A percentile compares a stretch with the other conserved stretches of the same genome.
phyloP scores from a whole-genome alignment of 2,113 vertebrate species.

The Serilophus lunatus region DNA sequence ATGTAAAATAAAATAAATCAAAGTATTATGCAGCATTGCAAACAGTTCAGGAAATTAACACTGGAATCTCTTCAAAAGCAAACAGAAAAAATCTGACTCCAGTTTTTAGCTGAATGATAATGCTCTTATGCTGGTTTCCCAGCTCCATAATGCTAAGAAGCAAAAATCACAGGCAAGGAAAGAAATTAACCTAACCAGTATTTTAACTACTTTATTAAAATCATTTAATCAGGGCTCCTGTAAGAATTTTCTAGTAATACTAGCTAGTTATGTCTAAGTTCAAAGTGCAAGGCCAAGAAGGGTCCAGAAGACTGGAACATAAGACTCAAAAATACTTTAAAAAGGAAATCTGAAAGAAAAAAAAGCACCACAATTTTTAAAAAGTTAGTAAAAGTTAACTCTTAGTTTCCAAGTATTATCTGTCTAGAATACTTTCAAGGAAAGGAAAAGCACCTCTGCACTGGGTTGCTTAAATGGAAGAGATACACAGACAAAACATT shows the following conservation, averaged over 20 bases:
- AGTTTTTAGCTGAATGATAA: not conserved
- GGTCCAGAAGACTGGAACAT: not conserved
- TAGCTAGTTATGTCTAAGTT: not conserved
- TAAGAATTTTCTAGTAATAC: not conserved
- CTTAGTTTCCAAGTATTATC: not conserved
- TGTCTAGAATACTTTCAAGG: not conserved
- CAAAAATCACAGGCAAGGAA: not conserved
- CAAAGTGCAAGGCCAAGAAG: not conserved
- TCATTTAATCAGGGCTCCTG: not conserved
- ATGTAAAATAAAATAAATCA: constrained; percentile 4
- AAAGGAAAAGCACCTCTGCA: not conserved
- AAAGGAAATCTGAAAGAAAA: not conserved
- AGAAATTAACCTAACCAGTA: not conserved
- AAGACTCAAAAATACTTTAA: not conserved
- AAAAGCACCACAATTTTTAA: not conserved
- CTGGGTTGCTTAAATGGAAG: not conserved
- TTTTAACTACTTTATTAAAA: not conserved
- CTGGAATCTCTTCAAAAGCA: not conserved
- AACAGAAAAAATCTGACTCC: not conserved
- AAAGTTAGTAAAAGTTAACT: not conserved
- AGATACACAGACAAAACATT: not conserved
- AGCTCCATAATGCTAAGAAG: not conserved
- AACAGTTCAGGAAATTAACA: not conserved
- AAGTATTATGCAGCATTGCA: not conserved
- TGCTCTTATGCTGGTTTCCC: not conserved